Evolutionary conservation across 2,797 vertebrate species (phyloP).

Genomic region (Capromys pilorides): DNA sequence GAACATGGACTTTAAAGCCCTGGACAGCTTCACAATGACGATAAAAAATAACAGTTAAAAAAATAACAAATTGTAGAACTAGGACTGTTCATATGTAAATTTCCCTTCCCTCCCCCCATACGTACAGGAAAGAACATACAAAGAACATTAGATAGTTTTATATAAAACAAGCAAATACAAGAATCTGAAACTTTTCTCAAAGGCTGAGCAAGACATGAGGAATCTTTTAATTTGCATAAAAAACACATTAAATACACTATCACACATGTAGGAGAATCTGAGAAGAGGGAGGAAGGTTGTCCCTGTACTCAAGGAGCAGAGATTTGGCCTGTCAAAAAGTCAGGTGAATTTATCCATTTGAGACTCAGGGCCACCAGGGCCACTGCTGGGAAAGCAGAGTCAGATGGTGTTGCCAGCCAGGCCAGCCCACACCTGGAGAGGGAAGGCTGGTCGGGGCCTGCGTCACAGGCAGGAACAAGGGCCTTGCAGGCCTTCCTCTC

Average conservation of each 20-base stretch:
- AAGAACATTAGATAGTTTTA: constrained; percentile 81
- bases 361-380: not conserved
- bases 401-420: not conserved
- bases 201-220: constrained; percentile 82
- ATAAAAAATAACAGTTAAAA: constrained; percentile 84
- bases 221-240: constrained; percentile 77
- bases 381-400: constrained; percentile 11
- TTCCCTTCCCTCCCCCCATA: constrained; percentile 75
- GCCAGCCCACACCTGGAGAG: not conserved
- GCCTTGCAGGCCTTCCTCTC: not conserved
- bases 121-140: constrained; percentile 81
- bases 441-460: constrained; percentile 8
- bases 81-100: constrained; percentile 79
- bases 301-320: constrained; percentile 56
- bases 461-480: not conserved
- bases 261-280: not conserved
- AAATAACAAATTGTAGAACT: constrained; percentile 81
- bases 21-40: constrained; percentile 82
- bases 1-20: constrained; percentile 81
- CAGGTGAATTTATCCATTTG: constrained; percentile 39
- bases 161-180: constrained; percentile 87
- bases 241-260: constrained; percentile 78
- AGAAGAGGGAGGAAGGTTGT: constrained; percentile 37
- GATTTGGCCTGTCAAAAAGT: constrained; percentile 61
- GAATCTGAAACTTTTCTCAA: constrained; percentile 80